phyloP scores from a whole-genome alignment of 2,888 invertebrate genomes.

The Griposia aprilina region DNA sequence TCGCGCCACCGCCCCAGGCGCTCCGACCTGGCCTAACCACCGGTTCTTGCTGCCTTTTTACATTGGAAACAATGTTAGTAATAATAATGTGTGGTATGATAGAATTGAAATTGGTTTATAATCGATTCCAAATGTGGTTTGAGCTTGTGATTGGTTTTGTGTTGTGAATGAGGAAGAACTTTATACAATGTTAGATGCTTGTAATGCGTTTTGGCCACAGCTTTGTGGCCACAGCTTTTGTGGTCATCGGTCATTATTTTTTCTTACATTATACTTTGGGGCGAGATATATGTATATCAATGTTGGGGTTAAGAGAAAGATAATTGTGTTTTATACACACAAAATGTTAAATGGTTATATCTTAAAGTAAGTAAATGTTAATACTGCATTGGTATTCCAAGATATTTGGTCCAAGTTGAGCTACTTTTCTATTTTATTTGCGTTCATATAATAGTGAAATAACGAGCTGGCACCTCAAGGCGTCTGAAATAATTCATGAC shows the following conservation, averaged over 20 bases:
- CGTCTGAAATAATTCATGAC: conserved; percentile 49
- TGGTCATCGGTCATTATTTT: conserved; percentile 11
- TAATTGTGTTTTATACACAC: too few species aligned
- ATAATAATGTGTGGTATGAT: conserved; percentile 65
- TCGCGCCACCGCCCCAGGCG: conserved; percentile 81
- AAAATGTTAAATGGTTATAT: not conserved
- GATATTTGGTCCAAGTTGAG: conserved; percentile 11
- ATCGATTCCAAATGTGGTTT: conserved; percentile 64
- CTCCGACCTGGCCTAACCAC: conserved; percentile 81
- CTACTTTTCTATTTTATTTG: conserved; percentile 34
- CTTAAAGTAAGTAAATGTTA: not conserved
- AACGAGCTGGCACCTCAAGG: conserved; percentile 45
- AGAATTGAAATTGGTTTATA: conserved; percentile 66
- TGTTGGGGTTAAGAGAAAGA: not conserved
- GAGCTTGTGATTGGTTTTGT: conserved; percentile 57
- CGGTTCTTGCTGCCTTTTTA: conserved; percentile 71
- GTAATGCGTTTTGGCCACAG: conserved; percentile 15
- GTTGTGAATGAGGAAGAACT: conserved; percentile 43
- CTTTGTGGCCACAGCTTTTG: conserved; percentile 37
- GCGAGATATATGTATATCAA: not conserved
- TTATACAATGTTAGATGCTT: conserved; percentile 16
- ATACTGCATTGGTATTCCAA: not conserved
- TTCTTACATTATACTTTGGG: not conserved
- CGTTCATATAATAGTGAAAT: conserved; percentile 40
- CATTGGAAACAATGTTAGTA: conserved; percentile 63